Conservation (phyloP, 2,888 invertebrate genomes). For the Gerris lacustris region DNA sequence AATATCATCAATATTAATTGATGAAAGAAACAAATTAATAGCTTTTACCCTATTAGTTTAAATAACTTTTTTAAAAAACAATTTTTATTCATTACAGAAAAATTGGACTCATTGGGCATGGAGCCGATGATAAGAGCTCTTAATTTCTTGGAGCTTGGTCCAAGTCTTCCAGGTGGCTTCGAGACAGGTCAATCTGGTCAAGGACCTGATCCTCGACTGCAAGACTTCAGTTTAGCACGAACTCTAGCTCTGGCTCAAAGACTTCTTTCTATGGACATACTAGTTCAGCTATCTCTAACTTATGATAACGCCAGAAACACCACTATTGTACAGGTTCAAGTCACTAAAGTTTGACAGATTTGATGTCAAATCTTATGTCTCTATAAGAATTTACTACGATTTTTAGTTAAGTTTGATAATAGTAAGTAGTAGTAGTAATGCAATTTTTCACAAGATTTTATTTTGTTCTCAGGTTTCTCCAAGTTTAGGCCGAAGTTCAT, state of each 20-base stretch:
- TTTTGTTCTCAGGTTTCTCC: conserved; percentile 23
- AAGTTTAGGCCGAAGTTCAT: conserved; percentile 23
- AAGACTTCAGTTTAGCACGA: conserved; percentile 27
- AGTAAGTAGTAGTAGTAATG: no score
- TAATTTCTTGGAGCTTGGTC: conserved; percentile 12
- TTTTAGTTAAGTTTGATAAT: no score
- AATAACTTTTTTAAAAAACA: neutral
- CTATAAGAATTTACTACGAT: no score
- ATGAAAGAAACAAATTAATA: no score
- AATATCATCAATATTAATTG: no score
- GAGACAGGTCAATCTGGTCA: conserved; percentile 22
- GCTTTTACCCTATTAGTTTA: no score
- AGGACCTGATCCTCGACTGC: neutral
- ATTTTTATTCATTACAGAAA: conserved; percentile 21
- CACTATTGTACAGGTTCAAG: conserved; percentile 25
- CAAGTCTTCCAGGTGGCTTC: conserved; percentile 24
- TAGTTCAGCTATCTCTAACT: conserved; percentile 28
- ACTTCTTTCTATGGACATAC: conserved; percentile 29
- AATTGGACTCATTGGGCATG: conserved; percentile 26
- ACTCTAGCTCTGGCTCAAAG: conserved; percentile 29
- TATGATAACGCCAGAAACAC: conserved; percentile 24
- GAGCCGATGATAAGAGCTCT: conserved; percentile 28
- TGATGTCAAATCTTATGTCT: no score
- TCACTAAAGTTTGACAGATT: no score
- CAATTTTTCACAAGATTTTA: no score